Evolutionary conservation across 2,888 invertebrate genomes (phyloP), one percentile per base, ranked within the genome.

Genomic region (Monopis laevigella): DNA sequence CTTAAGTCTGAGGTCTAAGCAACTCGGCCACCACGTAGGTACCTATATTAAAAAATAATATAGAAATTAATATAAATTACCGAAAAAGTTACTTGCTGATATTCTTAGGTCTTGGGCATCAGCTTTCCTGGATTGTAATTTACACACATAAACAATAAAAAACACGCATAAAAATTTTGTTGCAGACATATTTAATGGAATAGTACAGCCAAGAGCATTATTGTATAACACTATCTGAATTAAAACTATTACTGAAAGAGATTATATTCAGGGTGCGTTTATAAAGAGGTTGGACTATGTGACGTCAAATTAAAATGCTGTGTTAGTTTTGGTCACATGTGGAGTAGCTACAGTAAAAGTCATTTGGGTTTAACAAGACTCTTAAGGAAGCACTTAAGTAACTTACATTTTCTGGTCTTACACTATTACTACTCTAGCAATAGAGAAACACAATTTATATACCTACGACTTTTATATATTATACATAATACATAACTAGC

Each of bases 101-200:
- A 71, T 45, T 45, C 67, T 62, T 16, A 77, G 53, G 56, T 75
- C 75, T 45, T 73, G 64, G 10, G 65, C 62, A 34, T 47, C 55
- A 2, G 63, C 65, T 38, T 51, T 46, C 41, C 59, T 65, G 13
- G 64, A 54, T 44, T 59, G 56, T 26, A 72, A 40, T 39, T 62
- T 53, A 46, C 54, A 59, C 38, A 58, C 50, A 27, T 53, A 52
- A 68, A 46, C 29, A 64, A 27, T 13, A 65, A 41, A 12, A 65
- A 43, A 45, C 48, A 47, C 8, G 60, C 47, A 39, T 41, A 63
- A 21, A 38, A 50, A 43, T 30, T 55, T 47, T 26, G 45, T 47
- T 40, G 43, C 41, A 40, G 51, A 50, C 63, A 70, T 70, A 45
- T 46, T 55, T 13, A 8, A 40, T 50, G 51, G 48, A 52, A 51